Evolutionary conservation across 2,888 invertebrate species (phyloP).

Genomic region (Parnassius smintheus): DNA sequence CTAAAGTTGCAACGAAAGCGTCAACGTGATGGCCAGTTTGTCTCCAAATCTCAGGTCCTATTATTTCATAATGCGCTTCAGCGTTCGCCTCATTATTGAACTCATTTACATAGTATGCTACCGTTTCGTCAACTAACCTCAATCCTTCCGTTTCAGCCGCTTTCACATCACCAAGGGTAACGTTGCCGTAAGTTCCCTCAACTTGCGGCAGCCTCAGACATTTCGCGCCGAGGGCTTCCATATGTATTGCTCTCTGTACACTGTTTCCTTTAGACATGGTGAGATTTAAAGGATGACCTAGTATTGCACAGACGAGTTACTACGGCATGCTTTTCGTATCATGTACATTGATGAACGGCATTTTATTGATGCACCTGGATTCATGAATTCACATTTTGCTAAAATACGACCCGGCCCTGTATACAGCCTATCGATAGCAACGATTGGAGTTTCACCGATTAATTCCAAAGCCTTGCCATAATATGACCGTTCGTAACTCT

Average conservation of each 20-base stretch:
- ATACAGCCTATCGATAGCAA: slow-evolving; percentile 68
- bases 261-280: too few relatives aligned
- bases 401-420: slow-evolving; percentile 67
- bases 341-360: slow-evolving; percentile 67
- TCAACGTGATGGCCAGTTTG: slow-evolving; percentile 70
- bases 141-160: slow-evolving; percentile 61
- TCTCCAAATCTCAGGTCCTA: slow-evolving; percentile 65
- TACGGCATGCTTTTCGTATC: slow-evolving; percentile 60
- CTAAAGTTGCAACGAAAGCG: slow-evolving; percentile 66
- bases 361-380: slow-evolving; percentile 72
- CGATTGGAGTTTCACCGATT: slow-evolving; percentile 70
- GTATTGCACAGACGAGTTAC: too few relatives aligned
- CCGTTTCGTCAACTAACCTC: slow-evolving; percentile 52
- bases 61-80: slow-evolving; percentile 43
- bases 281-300: too few relatives aligned
- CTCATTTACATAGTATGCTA: slow-evolving; percentile 68
- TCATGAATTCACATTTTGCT: slow-evolving; percentile 76
- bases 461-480: slow-evolving; percentile 55
- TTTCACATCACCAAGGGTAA: too few relatives aligned
- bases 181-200: too few relatives aligned
- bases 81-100: slow-evolving; percentile 62
- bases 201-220: too few relatives aligned
- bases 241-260: too few relatives aligned
- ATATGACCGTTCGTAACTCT: not conserved
- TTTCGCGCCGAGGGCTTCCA: too few relatives aligned